Percentiles rank a stretch among this genome's conserved stretches.
Evolutionary conservation across 2,888 invertebrate genomes (phyloP).

Genomic region (Incurvaria masculella): DNA sequence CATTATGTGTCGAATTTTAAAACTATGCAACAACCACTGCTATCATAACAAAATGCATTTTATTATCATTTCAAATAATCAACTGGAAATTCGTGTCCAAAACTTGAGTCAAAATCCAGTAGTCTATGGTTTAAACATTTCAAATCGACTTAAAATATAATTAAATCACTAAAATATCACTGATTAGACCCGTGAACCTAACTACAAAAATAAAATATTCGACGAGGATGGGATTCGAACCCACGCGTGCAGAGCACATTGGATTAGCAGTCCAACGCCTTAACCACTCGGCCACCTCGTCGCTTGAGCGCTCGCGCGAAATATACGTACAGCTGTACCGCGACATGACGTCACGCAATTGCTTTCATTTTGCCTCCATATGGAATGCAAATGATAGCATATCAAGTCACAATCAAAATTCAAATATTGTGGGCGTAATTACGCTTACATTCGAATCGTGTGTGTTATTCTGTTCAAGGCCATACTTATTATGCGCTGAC

Average conservation of each 20-base stretch:
- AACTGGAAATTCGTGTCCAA: too few relatives aligned
- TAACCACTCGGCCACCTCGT: constrained; percentile 60
- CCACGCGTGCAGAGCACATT: constrained; percentile 30
- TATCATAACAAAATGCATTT: too few relatives aligned
- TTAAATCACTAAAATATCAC: neutral
- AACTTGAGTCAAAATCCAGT: neutral
- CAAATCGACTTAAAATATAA: neutral
- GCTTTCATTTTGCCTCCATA: too few relatives aligned
- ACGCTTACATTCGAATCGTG: too few relatives aligned
- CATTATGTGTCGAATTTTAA: too few relatives aligned
- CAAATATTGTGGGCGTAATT: too few relatives aligned
- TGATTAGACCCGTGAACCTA: constrained; percentile 3
- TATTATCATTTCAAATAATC: too few relatives aligned
- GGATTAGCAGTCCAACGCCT: constrained; percentile 55
- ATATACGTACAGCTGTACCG: neutral
- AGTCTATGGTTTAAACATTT: neutral
- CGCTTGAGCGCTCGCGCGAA: constrained; percentile 14
- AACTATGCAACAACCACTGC: too few relatives aligned
- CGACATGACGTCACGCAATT: neutral
- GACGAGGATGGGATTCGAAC: constrained; percentile 25
- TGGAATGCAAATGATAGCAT: too few relatives aligned
- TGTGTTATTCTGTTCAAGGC: too few relatives aligned
- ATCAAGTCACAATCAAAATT: too few relatives aligned
- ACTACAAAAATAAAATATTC: constrained; percentile 11
- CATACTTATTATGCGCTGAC: too few relatives aligned